Evolutionary conservation across 2,797 vertebrate species (phyloP).

Genomic region (Lagocephalus sceleratus): DNA sequence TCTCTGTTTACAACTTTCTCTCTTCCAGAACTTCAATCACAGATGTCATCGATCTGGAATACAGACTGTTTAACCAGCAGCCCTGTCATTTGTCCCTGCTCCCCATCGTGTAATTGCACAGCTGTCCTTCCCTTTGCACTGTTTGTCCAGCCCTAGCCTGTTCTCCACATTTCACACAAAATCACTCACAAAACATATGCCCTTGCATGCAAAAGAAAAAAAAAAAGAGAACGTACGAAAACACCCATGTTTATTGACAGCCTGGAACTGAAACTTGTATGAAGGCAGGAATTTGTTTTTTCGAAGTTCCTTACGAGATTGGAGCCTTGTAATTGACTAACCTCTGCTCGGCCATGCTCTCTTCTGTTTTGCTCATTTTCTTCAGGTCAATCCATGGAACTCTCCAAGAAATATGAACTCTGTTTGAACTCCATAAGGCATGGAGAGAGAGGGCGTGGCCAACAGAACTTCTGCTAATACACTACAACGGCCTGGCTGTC

Average conservation of each 20-base stretch:
- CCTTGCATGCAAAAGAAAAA: slow-evolving; percentile 17
- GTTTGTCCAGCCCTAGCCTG: slow-evolving; percentile 11
- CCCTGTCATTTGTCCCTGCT: slow-evolving; percentile 50
- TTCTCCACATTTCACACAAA: slow-evolving; percentile 29
- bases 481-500: slow-evolving; percentile 7
- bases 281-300: slow-evolving; percentile 55
- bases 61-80: slow-evolving; percentile 36
- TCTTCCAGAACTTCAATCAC: slow-evolving; percentile 27
- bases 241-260: slow-evolving; percentile 30
- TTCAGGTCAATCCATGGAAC: slow-evolving; percentile 43
- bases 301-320: slow-evolving; percentile 66
- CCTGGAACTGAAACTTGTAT: slow-evolving; percentile 2
- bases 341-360: slow-evolving; percentile 62
- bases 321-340: slow-evolving; percentile 71
- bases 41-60: slow-evolving; percentile 22
- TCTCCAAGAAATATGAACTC: slow-evolving; percentile 71
- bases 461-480: slow-evolving; percentile 46
- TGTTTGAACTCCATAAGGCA: slow-evolving; percentile 55
- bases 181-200: slow-evolving; percentile 30
- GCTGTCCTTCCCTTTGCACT: slow-evolving; percentile 31
- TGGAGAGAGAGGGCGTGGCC: slow-evolving; percentile 48
- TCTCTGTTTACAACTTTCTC: slow-evolving; percentile 33
- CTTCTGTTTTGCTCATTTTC: slow-evolving; percentile 62
- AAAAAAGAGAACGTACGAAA: slow-evolving; percentile 10
- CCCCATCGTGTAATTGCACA: slow-evolving; percentile 40